phyloP scores from a whole-genome alignment of 2,888 invertebrate species.

The Glyphotaelius pellucidus region DNA sequence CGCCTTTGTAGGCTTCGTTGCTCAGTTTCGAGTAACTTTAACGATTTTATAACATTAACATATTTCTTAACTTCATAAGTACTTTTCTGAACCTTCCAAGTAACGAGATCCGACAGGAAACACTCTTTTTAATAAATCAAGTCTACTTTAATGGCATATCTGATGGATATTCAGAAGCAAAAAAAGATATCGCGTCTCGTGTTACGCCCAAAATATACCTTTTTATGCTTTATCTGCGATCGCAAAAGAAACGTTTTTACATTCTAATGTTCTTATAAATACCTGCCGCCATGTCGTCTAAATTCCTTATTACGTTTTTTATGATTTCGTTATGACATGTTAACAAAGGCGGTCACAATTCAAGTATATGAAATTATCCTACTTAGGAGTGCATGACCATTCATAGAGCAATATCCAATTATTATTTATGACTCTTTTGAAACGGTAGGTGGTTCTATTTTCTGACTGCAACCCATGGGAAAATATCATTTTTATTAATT shows the following conservation, averaged over 20 bases:
- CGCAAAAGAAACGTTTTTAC: slow-evolving; percentile 37
- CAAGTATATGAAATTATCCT: slow-evolving; percentile 4
- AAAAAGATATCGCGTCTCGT: slow-evolving; percentile 24
- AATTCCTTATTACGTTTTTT: slow-evolving; percentile 59
- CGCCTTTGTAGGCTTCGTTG: not conserved
- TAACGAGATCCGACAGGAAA: slow-evolving; percentile 2
- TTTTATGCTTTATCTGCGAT: slow-evolving; percentile 7
- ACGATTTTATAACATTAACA: not conserved
- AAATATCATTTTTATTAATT: not conserved
- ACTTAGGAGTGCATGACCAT: not conserved
- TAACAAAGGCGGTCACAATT: slow-evolving; percentile 1
- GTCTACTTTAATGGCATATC: not conserved
- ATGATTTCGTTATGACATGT: slow-evolving; percentile 7
- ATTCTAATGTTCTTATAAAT: slow-evolving; percentile 62
- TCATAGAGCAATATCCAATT: not conserved
- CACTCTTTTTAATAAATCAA: slow-evolving; percentile 14
- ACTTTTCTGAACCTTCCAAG: not conserved
- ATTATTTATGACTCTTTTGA: not conserved
- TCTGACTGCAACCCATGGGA: not conserved
- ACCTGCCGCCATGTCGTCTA: slow-evolving; percentile 59
- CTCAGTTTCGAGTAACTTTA: not conserved
- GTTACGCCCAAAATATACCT: slow-evolving; percentile 4
- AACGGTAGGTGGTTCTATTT: not conserved
- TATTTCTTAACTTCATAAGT: not conserved
- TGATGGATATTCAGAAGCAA: slow-evolving; percentile 31